Conservation (phyloP, 2,888 invertebrate species). For the Athalia cordata region DNA sequence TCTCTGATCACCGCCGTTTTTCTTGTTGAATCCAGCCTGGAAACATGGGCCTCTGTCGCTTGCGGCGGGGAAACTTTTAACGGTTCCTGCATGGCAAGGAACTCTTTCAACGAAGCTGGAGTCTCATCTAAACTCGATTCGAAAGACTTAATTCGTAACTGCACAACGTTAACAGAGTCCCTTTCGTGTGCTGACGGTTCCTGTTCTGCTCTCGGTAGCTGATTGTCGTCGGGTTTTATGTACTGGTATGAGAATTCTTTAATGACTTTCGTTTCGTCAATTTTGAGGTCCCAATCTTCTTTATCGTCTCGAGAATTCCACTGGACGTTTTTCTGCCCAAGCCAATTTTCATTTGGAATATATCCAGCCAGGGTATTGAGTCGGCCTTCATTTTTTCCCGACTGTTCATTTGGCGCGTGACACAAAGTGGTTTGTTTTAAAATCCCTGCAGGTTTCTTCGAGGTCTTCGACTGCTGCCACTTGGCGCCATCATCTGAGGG, state of each 20-base stretch:
- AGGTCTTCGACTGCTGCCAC: conserved; percentile 46
- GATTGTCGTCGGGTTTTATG: conserved; percentile 64
- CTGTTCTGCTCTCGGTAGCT: conserved; percentile 48
- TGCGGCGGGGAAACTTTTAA: conserved; percentile 70
- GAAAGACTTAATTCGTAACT: conserved; percentile 67
- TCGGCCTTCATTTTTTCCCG: conserved; percentile 52
- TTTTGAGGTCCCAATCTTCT: conserved; percentile 66
- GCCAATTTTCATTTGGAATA: conserved; percentile 60
- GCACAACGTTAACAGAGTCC: conserved; percentile 62
- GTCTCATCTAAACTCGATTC: conserved; percentile 59
- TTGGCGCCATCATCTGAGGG: conserved; percentile 41
- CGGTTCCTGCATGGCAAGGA: conserved; percentile 71
- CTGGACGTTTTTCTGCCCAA: conserved; percentile 63
- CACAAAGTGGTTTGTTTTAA: conserved; percentile 62
- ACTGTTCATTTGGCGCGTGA: conserved; percentile 51
- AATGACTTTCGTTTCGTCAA: conserved; percentile 69
- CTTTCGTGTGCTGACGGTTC: conserved; percentile 18
- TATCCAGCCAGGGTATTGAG: conserved; percentile 56
- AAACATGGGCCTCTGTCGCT: conserved; percentile 72
- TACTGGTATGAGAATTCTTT: conserved; percentile 73
- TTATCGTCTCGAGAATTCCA: conserved; percentile 64
- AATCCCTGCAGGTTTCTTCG: conserved; percentile 64
- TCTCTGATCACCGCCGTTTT: conserved; percentile 57
- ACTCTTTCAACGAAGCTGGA: conserved; percentile 59
- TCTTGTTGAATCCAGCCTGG: conserved; percentile 61